Percentiles rank a stretch among this genome's conserved stretches.
These are phyloP conservation scores for Xestoiulus laeticollis DNA, from an alignment of 2,888 invertebrate genomes.

Conservation along the genomic window DNA sequence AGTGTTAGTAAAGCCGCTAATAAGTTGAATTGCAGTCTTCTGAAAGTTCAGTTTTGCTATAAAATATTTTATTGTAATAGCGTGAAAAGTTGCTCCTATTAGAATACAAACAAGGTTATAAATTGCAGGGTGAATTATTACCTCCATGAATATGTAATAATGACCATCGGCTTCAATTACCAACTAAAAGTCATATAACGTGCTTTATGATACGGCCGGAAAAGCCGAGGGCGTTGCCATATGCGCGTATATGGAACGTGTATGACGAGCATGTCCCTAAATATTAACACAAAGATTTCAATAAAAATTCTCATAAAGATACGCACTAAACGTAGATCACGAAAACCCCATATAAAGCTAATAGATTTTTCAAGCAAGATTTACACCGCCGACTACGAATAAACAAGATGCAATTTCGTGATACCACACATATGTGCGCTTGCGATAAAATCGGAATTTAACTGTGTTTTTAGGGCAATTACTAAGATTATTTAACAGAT, in stretches of 20 bases:
- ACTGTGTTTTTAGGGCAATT: no score
- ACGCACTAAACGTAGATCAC: neutral
- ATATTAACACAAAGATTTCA: neutral
- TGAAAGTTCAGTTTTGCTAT: neutral
- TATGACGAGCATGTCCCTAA: neutral
- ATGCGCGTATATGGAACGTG: no score
- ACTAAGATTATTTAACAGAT: no score
- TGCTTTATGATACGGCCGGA: neutral
- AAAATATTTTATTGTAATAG: neutral
- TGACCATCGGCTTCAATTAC: neutral
- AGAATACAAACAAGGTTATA: neutral
- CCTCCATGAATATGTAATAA: neutral
- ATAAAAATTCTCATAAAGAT: neutral
- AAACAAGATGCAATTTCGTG: no score
- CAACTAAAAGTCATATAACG: neutral
- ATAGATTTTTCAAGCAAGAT: no score
- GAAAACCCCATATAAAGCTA: neutral
- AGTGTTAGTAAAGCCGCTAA: no score
- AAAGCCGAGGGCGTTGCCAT: neutral
- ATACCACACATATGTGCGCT: no score
- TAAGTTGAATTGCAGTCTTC: no score
- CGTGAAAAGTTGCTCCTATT: neutral
- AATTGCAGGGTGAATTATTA: neutral
- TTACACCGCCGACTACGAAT: no score
- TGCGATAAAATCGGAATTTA: no score